Base-by-base conservation (phyloP, 2,113 vertebrate genomes). In the Tetrao urogallus region DNA sequence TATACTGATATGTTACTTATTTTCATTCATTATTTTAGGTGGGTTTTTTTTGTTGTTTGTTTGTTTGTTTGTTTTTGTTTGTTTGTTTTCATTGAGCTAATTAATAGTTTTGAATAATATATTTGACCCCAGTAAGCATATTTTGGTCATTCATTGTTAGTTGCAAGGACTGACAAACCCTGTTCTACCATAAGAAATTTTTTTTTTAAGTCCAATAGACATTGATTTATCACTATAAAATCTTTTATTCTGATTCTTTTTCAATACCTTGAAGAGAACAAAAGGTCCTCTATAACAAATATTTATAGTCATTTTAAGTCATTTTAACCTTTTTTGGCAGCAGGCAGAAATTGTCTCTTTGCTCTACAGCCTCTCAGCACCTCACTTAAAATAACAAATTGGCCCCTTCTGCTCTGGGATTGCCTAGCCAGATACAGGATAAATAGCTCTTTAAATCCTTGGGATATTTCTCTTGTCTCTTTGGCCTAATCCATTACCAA, bases 321-420 rank as follows among this genome's bases (percentile, higher is more conserved):
- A 74, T 89, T 88, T 85, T 74, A 85, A 28, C 30, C 17, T 67
- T 48, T 66, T 85, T 71, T 92, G 91, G 25, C 52, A 92, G 52
- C 57, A 89, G 69, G 60, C 24, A 83, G 65, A 91, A 83, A 34
- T 60, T 0, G 0, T 3, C 80, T 81, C 52, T 88, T 61, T 74
- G 47, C 32, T 91, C 42, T 45, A 61, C 27, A 92, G 61, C 69
- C 83, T 89, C 91, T 82, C 72, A 81, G 7, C 22, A 76, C 28
- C 71, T 91, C 69, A 66, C 42, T 94, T 83, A 81, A 94, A 95
- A 70, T 88, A 93, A 92, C 38, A 86, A 91, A 94, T 86, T 69
- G 52, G 3, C 13, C 40, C 30, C 13, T 69, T 92, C 47, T 86
- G 34, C 38, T 72, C 65, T 36, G 38, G 88, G 72, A 77, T 81